These are phyloP conservation scores for Dicycla oo DNA, from an alignment of 2,888 invertebrate genomes.

Conservation along the genomic window DNA sequence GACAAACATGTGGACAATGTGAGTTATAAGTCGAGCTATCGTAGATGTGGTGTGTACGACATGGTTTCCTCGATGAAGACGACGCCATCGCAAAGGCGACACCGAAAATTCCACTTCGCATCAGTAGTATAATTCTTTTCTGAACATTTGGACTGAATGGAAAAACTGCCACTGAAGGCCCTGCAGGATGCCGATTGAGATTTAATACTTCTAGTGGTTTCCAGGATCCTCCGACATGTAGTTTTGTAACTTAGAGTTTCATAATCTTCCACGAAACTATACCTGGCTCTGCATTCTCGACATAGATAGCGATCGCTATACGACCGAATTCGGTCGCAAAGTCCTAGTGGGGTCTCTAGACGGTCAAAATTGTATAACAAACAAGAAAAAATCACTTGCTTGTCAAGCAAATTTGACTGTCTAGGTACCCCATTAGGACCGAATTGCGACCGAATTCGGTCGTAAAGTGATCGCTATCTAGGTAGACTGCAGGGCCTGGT, in stretches of 20 bases:
- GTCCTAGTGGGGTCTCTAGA: too few relatives aligned
- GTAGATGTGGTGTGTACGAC: background rate
- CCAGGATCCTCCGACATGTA: background rate
- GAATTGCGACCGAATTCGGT: too few relatives aligned
- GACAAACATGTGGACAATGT: slow-evolving; percentile 22
- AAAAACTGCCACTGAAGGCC: background rate
- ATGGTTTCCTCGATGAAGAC: background rate
- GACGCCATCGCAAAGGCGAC: background rate
- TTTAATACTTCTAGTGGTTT: background rate
- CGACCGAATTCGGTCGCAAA: too few relatives aligned
- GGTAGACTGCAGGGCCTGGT: too few relatives aligned
- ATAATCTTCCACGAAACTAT: background rate
- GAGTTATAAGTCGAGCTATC: background rate
- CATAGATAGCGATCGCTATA: too few relatives aligned
- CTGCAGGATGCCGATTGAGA: too few relatives aligned
- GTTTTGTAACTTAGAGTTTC: background rate
- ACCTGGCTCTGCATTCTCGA: too few relatives aligned
- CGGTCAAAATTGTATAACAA: too few relatives aligned
- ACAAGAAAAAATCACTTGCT: too few relatives aligned
- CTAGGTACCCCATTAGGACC: too few relatives aligned
- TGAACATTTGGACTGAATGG: background rate
- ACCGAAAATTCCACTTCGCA: background rate
- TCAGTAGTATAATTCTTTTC: background rate
- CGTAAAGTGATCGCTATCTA: too few relatives aligned
- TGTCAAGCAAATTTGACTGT: too few relatives aligned